A percentile compares a stretch with the other conserved stretches of the same genome.
These are phyloP conservation scores for Drosophila triauraria DNA, from an alignment of 1,140 invertebrate genomes.

Conservation along the genomic window DNA sequence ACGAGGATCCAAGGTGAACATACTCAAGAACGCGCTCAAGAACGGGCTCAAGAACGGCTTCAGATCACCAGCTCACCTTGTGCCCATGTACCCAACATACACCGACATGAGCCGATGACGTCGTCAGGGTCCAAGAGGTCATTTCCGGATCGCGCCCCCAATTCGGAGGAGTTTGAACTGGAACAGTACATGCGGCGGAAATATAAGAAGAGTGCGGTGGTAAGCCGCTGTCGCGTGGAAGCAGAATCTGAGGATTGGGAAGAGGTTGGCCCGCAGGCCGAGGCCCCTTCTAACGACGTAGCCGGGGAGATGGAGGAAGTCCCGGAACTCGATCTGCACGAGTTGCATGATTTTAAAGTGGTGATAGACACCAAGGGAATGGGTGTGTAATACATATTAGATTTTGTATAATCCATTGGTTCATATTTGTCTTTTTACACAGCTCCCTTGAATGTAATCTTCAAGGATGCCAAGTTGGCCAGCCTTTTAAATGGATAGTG, in stretches of 20 bases:
- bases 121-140: background rate
- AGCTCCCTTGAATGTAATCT: constrained; percentile 23
- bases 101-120: background rate
- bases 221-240: constrained; percentile 7
- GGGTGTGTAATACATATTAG: constrained; percentile 19
- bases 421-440: background rate
- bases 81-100: background rate
- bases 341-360: constrained; percentile 47
- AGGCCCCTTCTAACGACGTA: no score
- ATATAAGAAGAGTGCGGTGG: constrained; percentile 33
- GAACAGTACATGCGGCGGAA: constrained; percentile 42
- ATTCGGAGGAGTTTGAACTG: constrained; percentile 6
- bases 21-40: background rate
- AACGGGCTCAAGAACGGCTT: background rate
- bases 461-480: constrained; percentile 4
- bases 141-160: background rate
- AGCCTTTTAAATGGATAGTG: background rate
- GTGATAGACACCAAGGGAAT: constrained; percentile 24
- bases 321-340: constrained; percentile 19
- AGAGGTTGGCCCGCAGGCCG: background rate
- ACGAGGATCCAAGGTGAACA: background rate
- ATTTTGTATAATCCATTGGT: background rate
- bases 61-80: background rate
- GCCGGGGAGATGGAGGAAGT: background rate
- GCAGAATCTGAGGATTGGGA: background rate